Base-by-base conservation (phyloP, 2,113 vertebrate species). In the Myotis lucifugus region DNA sequence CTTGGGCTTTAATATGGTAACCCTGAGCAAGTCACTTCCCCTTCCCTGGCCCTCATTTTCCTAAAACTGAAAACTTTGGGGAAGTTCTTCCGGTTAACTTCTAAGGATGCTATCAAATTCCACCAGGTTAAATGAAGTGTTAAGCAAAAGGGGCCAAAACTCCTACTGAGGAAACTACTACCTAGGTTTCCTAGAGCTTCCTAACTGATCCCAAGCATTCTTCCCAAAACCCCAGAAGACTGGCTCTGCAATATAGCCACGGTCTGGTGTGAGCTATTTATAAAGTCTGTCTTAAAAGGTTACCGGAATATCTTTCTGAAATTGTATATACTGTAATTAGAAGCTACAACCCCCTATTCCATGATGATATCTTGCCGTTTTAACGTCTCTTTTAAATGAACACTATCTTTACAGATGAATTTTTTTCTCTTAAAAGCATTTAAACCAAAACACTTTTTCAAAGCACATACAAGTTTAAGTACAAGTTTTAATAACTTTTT, bases 261-360 rank as follows among this genome's bases (percentile, higher is more conserved):
- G 42, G 81, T 94, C 88, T 92, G 77, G 69, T 81, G 74, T 82
- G 78, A 90, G 93, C 95, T 97, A 97, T 97, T 97, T 97, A 97
- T 97, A 97, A 95, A 94, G 85, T 61, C 90, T 86, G 87, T 94
- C 94, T 96, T 95, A 97, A 95, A 96, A 92, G 94, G 97, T 95
- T 97, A 96, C 94, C 2, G 70, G 95, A 95, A 97, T 93, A 90
- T 97, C 97, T 86, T 97, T 93, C 95, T 97, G 96, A 93, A 96
- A 97, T 69, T 93, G 96, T 79, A 96, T 91, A 93, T 91, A 95
- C 95, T 91, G 93, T 97, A 96, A 94, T 97, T 93, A 97, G 96
- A 97, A 94, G 76, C 78, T 88, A 95, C 85, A 96, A 95, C 69
- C 77, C 91, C 95, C 82, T 87, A 91, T 85, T 96, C 73, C 91